Evolutionary conservation across 2,888 invertebrate species (phyloP).

Genomic region (Sphecodes monilicornis): DNA sequence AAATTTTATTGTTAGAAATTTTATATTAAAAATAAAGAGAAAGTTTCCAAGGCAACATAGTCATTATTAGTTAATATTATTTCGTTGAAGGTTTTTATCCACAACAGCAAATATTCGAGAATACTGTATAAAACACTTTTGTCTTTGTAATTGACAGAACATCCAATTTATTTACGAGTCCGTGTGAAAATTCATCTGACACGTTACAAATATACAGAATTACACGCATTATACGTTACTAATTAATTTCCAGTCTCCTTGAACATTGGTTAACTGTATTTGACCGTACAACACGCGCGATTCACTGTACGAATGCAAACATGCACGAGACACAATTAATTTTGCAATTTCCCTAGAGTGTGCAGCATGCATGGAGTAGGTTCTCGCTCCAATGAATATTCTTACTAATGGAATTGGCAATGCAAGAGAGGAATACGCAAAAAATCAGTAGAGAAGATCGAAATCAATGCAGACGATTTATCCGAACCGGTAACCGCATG

Average conservation of each 20-base stretch:
- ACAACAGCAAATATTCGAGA: neutral
- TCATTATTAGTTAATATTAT: no score
- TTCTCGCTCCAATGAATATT: neutral
- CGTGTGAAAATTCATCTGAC: neutral
- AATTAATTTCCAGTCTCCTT: constrained; percentile 5
- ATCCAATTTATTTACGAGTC: neutral
- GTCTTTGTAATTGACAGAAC: neutral
- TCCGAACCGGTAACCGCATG: neutral
- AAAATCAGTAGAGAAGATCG: neutral
- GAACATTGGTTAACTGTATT: constrained; percentile 3
- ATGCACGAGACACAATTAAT: constrained; percentile 11
- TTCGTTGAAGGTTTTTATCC: no score
- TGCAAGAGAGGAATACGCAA: neutral
- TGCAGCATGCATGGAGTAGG: neutral
- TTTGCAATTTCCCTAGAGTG: constrained; percentile 15
- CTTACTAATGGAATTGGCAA: constrained; percentile 6
- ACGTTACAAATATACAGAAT: neutral
- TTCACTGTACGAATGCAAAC: neutral
- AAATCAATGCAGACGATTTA: neutral
- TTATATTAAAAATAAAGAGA: neutral
- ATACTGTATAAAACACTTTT: neutral
- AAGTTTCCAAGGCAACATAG: neutral
- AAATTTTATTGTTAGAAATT: no score
- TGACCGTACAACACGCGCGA: neutral
- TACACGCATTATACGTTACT: neutral